Conservation (phyloP, 2,888 invertebrate genomes). For the Ametastegia equiseti region DNA sequence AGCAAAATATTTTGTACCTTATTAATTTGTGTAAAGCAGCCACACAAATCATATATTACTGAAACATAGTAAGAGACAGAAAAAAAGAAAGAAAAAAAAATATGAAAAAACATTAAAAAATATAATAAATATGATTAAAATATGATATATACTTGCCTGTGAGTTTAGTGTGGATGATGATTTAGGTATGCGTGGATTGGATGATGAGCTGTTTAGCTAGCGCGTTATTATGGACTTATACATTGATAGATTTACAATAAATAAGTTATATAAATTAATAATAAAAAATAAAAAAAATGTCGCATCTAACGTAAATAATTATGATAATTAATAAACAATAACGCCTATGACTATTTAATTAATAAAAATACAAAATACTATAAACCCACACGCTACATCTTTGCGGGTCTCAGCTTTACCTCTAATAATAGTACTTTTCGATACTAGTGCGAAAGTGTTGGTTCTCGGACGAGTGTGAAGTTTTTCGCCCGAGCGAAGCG, state of each 20-base stretch:
- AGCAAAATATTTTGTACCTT: conserved; percentile 36
- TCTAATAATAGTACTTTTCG: no score
- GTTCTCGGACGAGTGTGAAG: no score
- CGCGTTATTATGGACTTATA: neutral
- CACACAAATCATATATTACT: conserved; percentile 11
- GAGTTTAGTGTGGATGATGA: conserved; percentile 13
- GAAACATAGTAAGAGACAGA: no score
- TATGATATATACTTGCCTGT: conserved; percentile 14
- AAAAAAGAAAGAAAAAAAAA: neutral
- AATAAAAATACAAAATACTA: conserved; percentile 47
- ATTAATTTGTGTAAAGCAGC: conserved; percentile 8
- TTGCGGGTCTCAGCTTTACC: conserved; percentile 28
- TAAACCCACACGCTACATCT: conserved; percentile 17
- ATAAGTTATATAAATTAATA: conserved; percentile 50
- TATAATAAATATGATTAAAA: neutral
- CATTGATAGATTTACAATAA: conserved; percentile 40
- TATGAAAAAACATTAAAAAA: neutral
- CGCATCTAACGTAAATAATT: conserved; percentile 35
- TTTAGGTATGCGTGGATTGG: neutral
- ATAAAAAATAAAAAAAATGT: no score
- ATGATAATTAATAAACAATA: conserved; percentile 46
- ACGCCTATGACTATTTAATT: conserved; percentile 44
- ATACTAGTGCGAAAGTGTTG: no score
- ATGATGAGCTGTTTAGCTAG: conserved; percentile 17
- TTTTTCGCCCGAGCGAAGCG: no score